Evolutionary conservation across 2,797 vertebrate species (phyloP).

Genomic region (Xenops minutus): DNA sequence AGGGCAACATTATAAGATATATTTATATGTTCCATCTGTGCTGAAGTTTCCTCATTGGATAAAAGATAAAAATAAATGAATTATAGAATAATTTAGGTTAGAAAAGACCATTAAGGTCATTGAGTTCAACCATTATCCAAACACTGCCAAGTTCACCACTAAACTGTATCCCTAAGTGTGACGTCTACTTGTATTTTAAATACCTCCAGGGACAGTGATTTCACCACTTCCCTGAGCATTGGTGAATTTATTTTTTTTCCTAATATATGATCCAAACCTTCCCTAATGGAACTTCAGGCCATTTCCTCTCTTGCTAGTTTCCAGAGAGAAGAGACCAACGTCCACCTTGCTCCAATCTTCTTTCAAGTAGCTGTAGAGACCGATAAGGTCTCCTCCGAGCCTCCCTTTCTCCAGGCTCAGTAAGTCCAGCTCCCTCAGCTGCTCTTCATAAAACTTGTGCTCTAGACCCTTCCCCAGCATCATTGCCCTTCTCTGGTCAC

Average conservation of each 20-base stretch:
- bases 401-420: not conserved
- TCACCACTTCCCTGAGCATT: not conserved
- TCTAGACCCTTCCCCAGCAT: not conserved
- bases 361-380: not conserved
- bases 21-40: not conserved
- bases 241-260: not conserved
- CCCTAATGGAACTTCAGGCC: not conserved
- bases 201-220: not conserved
- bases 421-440: fast-evolving
- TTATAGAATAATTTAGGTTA: not conserved
- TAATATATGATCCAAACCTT: not conserved
- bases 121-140: not conserved
- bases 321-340: not conserved
- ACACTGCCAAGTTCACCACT: not conserved
- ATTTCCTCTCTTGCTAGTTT: not conserved
- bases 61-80: not conserved
- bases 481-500: fast-evolving
- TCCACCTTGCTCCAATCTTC: fast-evolving
- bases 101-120: not conserved
- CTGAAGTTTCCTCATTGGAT: not conserved
- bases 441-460: not conserved
- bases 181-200: not conserved
- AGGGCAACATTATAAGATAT: not conserved
- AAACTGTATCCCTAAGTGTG: not conserved
- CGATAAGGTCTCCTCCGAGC: fast-evolving